These are phyloP conservation scores for Andrena bicolor DNA, from an alignment of 2,888 invertebrate genomes.

Conservation along the genomic window DNA sequence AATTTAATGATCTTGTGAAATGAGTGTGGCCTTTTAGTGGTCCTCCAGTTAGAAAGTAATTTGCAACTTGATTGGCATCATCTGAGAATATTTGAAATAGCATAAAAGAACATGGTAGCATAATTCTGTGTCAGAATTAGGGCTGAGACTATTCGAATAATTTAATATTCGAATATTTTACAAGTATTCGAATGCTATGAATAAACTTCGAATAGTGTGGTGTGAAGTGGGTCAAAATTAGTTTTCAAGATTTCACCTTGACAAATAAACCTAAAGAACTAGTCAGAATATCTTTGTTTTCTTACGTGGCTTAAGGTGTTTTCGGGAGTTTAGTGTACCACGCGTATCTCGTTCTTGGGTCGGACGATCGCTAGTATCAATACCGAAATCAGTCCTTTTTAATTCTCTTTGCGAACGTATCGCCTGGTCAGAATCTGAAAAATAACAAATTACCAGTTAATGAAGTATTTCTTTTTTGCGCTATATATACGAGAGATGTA, in stretches of 20 bases:
- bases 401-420: constrained; percentile 19
- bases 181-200: too few relatives aligned
- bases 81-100: constrained; percentile 56
- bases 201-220: too few relatives aligned
- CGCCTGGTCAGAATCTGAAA: constrained; percentile 2
- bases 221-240: too few relatives aligned
- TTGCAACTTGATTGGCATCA: constrained; percentile 75
- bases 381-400: constrained; percentile 2
- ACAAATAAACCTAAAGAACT: too few relatives aligned
- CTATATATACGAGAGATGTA: neutral
- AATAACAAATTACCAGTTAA: neutral
- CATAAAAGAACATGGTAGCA: neutral
- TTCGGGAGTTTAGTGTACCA: constrained; percentile 18
- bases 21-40: constrained; percentile 66
- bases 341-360: constrained; percentile 41
- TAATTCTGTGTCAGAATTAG: neutral
- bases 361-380: neutral
- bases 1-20: constrained; percentile 44
- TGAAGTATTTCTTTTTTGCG: neutral
- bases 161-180: too few relatives aligned
- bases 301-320: constrained; percentile 48
- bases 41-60: constrained; percentile 78
- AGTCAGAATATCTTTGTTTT: neutral
- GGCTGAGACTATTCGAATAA: too few relatives aligned
- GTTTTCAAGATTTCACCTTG: too few relatives aligned